Evolutionary conservation across 2,888 invertebrate genomes (phyloP).

Genomic region (Atrina japonica): DNA sequence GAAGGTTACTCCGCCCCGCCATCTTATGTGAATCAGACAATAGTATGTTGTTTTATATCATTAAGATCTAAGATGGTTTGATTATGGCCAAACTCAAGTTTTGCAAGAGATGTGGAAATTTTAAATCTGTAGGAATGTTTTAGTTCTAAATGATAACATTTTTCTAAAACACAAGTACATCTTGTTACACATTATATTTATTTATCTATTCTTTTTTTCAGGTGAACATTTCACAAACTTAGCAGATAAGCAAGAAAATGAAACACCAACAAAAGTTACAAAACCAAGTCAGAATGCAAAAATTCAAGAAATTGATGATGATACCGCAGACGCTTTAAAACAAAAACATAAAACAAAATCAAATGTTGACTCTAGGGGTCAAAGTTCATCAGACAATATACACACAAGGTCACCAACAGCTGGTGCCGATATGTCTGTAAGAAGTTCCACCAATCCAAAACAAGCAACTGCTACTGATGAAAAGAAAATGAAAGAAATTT

Average conservation of each 20-base stretch:
- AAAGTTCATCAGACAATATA: not conserved
- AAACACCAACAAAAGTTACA: not conserved
- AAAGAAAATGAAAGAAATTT: conserved; percentile 61
- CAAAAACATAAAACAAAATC: not conserved
- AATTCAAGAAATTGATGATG: not conserved
- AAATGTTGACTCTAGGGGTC: not conserved
- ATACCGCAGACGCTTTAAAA: not conserved
- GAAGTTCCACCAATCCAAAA: conserved; percentile 58
- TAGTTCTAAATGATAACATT: too few species aligned
- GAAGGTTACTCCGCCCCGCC: too few species aligned
- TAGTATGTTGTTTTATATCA: too few species aligned
- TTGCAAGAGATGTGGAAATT: too few species aligned
- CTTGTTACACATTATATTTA: too few species aligned
- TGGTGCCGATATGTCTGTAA: conserved; percentile 54
- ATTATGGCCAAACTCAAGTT: too few species aligned
- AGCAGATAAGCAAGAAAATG: conserved; percentile 42
- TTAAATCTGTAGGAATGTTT: too few species aligned
- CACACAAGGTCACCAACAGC: conserved; percentile 34
- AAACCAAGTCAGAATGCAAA: conserved; percentile 22
- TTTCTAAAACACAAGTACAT: too few species aligned
- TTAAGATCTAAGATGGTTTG: too few species aligned
- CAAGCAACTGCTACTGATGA: conserved; percentile 61
- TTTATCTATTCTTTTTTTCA: conserved; percentile 45
- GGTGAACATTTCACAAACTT: conserved; percentile 72
- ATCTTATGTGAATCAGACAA: too few species aligned